Conservation (phyloP, 2,797 vertebrate species). For the Pangasius larnaudii region DNA sequence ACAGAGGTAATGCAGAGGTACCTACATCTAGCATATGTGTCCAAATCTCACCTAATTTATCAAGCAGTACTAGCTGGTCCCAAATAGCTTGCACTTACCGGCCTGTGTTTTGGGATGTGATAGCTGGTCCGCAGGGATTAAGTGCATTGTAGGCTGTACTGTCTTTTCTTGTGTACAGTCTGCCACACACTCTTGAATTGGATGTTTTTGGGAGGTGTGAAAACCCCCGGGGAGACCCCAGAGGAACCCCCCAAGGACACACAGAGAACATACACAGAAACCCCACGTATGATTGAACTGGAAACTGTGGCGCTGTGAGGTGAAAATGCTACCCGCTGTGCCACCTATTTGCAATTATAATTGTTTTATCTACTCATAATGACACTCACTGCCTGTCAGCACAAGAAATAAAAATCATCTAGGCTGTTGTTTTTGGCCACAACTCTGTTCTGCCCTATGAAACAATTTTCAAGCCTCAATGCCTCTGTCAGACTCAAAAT, state of each 20-base stretch:
- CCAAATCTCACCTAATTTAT: neutral
- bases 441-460: conserved; percentile 40
- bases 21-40: neutral
- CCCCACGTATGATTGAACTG: neutral
- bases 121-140: neutral
- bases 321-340: neutral
- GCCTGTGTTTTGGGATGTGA: neutral
- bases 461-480: conserved; percentile 50
- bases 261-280: neutral
- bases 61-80: neutral
- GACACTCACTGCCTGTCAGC: conserved; percentile 14
- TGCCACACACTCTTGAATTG: neutral
- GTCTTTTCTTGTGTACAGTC: conserved; percentile 3
- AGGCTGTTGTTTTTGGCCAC: conserved; percentile 48
- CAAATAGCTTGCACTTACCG: neutral
- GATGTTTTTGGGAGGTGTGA: neutral
- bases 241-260: neutral
- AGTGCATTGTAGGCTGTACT: neutral
- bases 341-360: conserved; percentile 25
- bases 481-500: conserved; percentile 52
- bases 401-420: conserved; percentile 2
- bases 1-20: neutral
- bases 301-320: neutral
- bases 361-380: conserved; percentile 16
- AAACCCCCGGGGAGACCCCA: neutral